Evolutionary conservation across 2,113 vertebrate genomes (phyloP).

Genomic region (Nestor notabilis): DNA sequence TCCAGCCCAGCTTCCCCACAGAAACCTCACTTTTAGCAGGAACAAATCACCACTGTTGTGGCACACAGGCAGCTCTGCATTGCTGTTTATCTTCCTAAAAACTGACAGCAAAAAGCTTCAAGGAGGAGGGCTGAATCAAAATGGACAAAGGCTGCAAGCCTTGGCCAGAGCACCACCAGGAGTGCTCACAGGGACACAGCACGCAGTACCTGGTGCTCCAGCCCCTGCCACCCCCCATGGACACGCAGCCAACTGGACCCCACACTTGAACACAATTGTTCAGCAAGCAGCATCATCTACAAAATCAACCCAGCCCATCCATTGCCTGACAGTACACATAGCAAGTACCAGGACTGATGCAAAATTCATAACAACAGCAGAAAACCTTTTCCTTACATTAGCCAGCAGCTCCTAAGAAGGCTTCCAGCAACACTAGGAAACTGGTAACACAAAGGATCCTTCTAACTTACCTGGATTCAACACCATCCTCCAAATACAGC

Average conservation of each 20-base stretch:
- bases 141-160: not conserved
- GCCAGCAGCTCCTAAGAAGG: not conserved
- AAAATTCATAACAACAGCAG: not conserved
- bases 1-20: not conserved
- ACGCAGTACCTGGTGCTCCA: not conserved
- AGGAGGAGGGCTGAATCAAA: not conserved
- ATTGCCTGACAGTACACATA: accelerated
- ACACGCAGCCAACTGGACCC: accelerated
- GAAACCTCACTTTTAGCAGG: not conserved
- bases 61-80: not conserved
- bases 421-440: not conserved
- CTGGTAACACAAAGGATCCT: accelerated
- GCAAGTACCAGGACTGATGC: not conserved
- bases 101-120: not conserved
- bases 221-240: not conserved
- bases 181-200: not conserved
- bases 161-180: not conserved
- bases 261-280: accelerated
- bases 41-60: not conserved
- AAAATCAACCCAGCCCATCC: not conserved
- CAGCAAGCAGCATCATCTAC: not conserved
- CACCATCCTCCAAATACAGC: accelerated
- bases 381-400: not conserved
- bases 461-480: not conserved
- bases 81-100: not conserved